Evolutionary conservation across 2,888 invertebrate species (phyloP).

Genomic region (Andricus quercusramuli): DNA sequence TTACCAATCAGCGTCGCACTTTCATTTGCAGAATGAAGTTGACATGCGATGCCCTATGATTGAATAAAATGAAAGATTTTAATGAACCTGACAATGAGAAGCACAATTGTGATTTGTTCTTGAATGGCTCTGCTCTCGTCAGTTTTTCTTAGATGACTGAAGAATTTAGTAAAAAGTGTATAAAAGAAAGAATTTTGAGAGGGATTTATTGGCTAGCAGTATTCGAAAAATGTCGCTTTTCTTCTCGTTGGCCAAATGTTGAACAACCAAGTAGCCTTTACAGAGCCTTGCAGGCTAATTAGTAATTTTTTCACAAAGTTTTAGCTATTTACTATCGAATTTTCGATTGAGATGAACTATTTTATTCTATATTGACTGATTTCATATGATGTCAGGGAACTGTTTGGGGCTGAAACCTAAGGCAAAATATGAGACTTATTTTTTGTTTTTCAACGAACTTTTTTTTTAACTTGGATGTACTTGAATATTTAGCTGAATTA

Average conservation of each 20-base stretch:
- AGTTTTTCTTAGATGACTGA: background rate
- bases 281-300: slow-evolving; percentile 33
- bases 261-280: slow-evolving; percentile 36
- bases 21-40: background rate
- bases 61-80: background rate
- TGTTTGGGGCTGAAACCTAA: no score
- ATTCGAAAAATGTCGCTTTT: background rate
- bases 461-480: no score
- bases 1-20: background rate
- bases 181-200: background rate
- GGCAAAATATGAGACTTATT: no score
- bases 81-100: slow-evolving; percentile 21
- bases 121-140: background rate
- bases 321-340: slow-evolving; percentile 21
- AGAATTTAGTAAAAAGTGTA: background rate
- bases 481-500: no score
- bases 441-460: no score
- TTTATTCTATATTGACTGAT: slow-evolving; percentile 25
- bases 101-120: slow-evolving; percentile 32
- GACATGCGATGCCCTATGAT: background rate
- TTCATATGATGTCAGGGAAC: no score
- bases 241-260: slow-evolving; percentile 29
- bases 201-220: background rate
- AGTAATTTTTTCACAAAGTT: slow-evolving; percentile 22
- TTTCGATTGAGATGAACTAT: slow-evolving; percentile 21